These are phyloP conservation scores for Atlantisia rogersi DNA, from an alignment of 2,113 vertebrate species.

Conservation along the genomic window DNA sequence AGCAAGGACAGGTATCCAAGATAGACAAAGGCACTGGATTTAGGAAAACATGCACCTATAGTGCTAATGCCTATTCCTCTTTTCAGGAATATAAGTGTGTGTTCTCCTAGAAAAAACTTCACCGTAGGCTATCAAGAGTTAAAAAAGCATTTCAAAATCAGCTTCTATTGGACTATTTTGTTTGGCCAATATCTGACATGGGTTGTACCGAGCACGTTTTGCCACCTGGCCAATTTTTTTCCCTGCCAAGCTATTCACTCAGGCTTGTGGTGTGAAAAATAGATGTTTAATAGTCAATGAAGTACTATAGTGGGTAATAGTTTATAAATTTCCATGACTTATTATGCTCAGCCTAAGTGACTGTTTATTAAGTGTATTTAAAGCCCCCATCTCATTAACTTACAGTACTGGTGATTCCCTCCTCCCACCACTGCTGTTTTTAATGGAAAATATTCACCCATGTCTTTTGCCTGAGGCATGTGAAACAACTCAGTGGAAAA, in stretches of 20 bases:
- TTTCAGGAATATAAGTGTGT: neutral
- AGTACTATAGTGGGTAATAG: conserved; percentile 73
- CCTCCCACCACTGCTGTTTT: conserved; percentile 58
- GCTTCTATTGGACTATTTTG: conserved; percentile 67
- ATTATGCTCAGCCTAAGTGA: conserved; percentile 68
- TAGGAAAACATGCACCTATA: neutral
- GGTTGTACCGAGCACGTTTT: conserved; percentile 65
- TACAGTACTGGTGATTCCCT: conserved; percentile 64
- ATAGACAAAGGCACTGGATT: neutral
- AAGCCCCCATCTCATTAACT: conserved; percentile 70
- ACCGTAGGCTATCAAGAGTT: conserved; percentile 23
- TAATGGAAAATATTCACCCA: conserved; percentile 69
- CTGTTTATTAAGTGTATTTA: conserved; percentile 76
- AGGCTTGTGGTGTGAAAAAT: conserved; percentile 77
- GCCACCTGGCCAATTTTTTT: conserved; percentile 73
- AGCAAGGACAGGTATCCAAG: neutral
- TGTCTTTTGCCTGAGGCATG: conserved; percentile 45
- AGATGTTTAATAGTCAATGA: conserved; percentile 76
- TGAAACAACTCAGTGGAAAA: conserved; percentile 46
- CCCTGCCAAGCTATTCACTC: conserved; percentile 75
- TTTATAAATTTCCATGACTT: conserved; percentile 80
- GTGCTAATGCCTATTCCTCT: neutral
- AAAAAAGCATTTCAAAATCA: conserved; percentile 51
- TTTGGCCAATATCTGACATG: conserved; percentile 71
- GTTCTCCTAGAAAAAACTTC: neutral